These are phyloP conservation scores for Acanthochromis polyacanthus DNA, from an alignment of 2,113 vertebrate species.

Conservation along the genomic window DNA sequence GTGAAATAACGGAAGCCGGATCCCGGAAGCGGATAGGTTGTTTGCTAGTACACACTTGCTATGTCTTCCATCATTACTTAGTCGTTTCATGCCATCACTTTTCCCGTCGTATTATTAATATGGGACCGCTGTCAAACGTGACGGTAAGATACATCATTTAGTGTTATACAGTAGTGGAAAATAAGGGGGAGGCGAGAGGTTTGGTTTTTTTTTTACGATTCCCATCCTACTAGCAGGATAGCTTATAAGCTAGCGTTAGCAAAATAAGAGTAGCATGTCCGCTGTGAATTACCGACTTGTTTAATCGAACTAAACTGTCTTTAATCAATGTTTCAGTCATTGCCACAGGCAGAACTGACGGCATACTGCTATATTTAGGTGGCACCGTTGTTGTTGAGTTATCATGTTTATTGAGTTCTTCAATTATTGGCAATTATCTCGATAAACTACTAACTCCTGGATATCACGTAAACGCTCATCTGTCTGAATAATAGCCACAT, in stretches of 20 bases:
- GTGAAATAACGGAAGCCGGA: conserved; percentile 6
- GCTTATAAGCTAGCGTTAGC: conserved; percentile 43
- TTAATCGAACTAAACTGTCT: background rate
- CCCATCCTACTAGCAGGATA: conserved; percentile 22
- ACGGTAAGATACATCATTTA: conserved; percentile 58
- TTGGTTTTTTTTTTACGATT: too few relatives aligned
- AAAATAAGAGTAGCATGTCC: background rate
- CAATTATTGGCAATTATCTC: background rate
- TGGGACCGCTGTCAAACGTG: conserved; percentile 36
- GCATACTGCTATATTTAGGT: fast-evolving
- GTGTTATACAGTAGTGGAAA: background rate
- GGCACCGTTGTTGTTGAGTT: background rate
- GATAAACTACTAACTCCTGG: fast-evolving
- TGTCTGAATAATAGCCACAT: background rate
- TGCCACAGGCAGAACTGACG: background rate
- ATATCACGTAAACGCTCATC: background rate
- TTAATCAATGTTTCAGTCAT: background rate
- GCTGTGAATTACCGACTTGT: background rate
- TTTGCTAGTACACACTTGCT: background rate
- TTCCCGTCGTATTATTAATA: conserved; percentile 5
- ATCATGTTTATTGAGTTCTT: too few relatives aligned
- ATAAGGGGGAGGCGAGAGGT: background rate
- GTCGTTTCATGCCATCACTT: background rate
- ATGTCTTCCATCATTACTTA: background rate
- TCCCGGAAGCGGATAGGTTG: conserved; percentile 60